These are phyloP conservation scores for Leptothorax acervorum DNA, from an alignment of 2,888 invertebrate genomes.

Conservation along the genomic window DNA sequence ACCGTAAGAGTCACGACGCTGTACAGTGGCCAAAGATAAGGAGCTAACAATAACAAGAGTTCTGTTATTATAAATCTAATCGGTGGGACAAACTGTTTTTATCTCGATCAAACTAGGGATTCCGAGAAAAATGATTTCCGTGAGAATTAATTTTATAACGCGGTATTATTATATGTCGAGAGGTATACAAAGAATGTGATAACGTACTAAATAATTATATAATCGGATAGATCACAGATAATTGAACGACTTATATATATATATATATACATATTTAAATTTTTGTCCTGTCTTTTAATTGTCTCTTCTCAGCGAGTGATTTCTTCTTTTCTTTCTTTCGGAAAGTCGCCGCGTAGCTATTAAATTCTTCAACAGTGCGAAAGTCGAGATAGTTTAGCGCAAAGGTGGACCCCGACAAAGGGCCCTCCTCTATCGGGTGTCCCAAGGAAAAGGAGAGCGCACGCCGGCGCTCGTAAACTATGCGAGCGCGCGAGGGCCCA, in stretches of 20 bases:
- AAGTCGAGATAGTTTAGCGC: slow-evolving; percentile 75
- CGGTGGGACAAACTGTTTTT: background rate
- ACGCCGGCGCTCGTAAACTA: slow-evolving; percentile 70
- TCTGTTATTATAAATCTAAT: background rate
- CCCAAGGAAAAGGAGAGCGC: slow-evolving; percentile 62
- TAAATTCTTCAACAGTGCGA: slow-evolving; percentile 70
- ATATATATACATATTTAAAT: background rate
- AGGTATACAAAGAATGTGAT: background rate
- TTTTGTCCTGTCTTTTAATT: background rate
- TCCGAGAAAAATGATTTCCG: background rate
- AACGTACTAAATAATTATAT: background rate
- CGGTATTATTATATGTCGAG: background rate
- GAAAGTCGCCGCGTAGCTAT: slow-evolving; percentile 24
- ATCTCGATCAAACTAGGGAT: background rate
- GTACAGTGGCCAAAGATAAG: background rate
- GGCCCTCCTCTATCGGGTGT: slow-evolving; percentile 67
- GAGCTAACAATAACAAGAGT: background rate
- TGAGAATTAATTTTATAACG: background rate
- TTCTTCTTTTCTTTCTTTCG: slow-evolving; percentile 24
- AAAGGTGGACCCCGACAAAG: slow-evolving; percentile 69
- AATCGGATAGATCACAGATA: too few species aligned
- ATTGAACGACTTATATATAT: background rate
- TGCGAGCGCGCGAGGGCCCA: slow-evolving; percentile 59
- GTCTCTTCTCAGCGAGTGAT: background rate
- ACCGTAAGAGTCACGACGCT: background rate